A percentile compares a stretch with the other conserved stretches of the same genome.
phyloP scores from a whole-genome alignment of 2,888 invertebrate species.

The Elgonia sp. region DNA sequence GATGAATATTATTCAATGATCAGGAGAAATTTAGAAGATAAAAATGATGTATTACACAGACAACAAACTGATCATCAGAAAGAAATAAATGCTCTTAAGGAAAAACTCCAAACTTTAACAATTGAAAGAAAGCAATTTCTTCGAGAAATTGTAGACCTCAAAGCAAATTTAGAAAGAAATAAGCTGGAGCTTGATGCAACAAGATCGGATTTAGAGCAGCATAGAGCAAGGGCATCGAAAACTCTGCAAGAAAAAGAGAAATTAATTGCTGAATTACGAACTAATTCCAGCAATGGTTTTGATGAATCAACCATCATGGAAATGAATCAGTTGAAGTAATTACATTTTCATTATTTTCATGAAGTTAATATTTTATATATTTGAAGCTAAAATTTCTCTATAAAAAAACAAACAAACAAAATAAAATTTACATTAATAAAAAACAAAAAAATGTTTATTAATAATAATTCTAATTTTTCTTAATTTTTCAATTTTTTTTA shows the following conservation, averaged over 20 bases:
- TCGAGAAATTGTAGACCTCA: conserved; percentile 86
- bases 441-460: no score
- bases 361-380: no score
- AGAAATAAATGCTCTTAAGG: conserved; percentile 84
- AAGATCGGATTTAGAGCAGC: conserved; percentile 90
- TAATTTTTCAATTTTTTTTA: no score
- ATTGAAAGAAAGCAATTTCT: conserved; percentile 87
- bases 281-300: conserved; percentile 79
- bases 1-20: conserved; percentile 78
- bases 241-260: conserved; percentile 93
- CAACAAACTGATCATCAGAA: conserved; percentile 87
- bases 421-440: no score
- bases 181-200: conserved; percentile 83
- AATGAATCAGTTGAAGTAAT: conserved; percentile 88
- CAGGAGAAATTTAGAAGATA: conserved; percentile 86
- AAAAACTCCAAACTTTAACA: conserved; percentile 87
- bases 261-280: conserved; percentile 89
- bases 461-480: no score
- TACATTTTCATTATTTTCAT: no score
- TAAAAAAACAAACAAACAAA: no score
- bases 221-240: conserved; percentile 93
- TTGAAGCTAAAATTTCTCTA: no score
- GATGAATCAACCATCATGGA: conserved; percentile 88
- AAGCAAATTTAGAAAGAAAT: conserved; percentile 84
- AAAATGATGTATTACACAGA: conserved; percentile 85